phyloP scores from a whole-genome alignment of 1,140 invertebrate species.

The Brachionus sp. region DNA sequence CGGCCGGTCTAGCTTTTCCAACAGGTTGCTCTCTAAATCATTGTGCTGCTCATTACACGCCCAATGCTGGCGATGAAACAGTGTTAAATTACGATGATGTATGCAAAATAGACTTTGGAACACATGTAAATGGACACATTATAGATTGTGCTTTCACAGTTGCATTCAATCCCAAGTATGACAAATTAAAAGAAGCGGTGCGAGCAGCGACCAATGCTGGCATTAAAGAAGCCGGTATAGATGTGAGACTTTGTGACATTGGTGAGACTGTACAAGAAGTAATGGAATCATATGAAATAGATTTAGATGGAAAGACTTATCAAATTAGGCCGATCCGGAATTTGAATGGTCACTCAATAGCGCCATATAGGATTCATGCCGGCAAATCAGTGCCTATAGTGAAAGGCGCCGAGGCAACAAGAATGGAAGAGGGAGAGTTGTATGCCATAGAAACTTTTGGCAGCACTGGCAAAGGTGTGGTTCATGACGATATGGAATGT shows the following conservation, averaged over 20 bases:
- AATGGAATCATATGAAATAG: constrained; percentile 99
- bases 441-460: constrained; percentile 99
- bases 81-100: constrained; percentile 94
- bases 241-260: constrained; percentile 93
- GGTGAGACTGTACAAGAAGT: constrained; percentile 96
- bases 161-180: constrained; percentile 93
- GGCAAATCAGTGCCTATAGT: constrained; percentile 99
- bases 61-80: constrained; percentile 93
- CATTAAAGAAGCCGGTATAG: constrained; percentile 88
- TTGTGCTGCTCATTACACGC: constrained; percentile 98
- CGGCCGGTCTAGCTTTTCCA: constrained; percentile 94
- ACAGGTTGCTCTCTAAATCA: constrained; percentile 97
- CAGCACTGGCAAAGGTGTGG: constrained; percentile 89
- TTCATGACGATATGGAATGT: constrained; percentile 97
- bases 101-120: constrained; percentile 98
- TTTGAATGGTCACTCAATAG: constrained; percentile 95
- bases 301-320: constrained; percentile 92
- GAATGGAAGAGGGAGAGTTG: constrained; percentile 98
- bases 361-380: constrained; percentile 93
- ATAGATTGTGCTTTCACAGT: constrained; percentile 98
- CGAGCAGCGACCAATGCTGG: constrained; percentile 96
- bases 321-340: constrained; percentile 94
- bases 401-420: constrained; percentile 90
- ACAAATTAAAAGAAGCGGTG: constrained; percentile 89
- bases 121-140: constrained; percentile 95